A percentile compares a stretch with the other conserved stretches of the same genome.
phyloP scores from a whole-genome alignment of 2,888 invertebrate genomes.

The Rhamnusium bicolor region DNA sequence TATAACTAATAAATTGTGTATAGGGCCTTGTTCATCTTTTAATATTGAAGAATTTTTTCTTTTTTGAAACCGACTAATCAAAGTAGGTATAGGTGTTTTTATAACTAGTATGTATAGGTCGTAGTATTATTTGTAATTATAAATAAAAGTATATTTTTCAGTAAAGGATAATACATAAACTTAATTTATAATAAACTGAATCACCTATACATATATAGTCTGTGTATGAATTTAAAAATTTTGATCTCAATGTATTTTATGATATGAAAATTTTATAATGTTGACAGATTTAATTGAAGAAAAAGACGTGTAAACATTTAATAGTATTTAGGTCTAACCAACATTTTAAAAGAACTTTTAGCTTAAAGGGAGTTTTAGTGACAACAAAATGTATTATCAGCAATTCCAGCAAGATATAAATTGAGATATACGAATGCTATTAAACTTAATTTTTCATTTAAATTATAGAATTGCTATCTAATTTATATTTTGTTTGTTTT shows the following conservation, averaged over 20 bases:
- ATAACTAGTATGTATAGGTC: no score
- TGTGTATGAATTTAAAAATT: not conserved
- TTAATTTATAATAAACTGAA: not conserved
- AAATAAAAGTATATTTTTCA: not conserved
- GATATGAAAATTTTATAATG: not conserved
- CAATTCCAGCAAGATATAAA: no score
- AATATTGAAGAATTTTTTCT: not conserved
- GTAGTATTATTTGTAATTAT: not conserved
- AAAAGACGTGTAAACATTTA: not conserved
- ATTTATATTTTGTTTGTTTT: no score
- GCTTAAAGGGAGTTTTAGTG: no score
- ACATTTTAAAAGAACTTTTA: no score
- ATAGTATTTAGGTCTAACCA: not conserved
- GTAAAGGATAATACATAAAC: not conserved
- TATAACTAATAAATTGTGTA: not conserved
- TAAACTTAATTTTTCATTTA: no score
- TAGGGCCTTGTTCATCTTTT: not conserved
- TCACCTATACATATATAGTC: not conserved
- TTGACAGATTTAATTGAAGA: not conserved
- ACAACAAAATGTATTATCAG: no score
- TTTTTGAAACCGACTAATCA: no score
- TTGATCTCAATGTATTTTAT: not conserved
- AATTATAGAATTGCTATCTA: no score
- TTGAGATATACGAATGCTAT: no score
- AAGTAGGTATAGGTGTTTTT: no score